Conservation (phyloP, 2,797 vertebrate species). For the Microcaecilia unicolor region DNA sequence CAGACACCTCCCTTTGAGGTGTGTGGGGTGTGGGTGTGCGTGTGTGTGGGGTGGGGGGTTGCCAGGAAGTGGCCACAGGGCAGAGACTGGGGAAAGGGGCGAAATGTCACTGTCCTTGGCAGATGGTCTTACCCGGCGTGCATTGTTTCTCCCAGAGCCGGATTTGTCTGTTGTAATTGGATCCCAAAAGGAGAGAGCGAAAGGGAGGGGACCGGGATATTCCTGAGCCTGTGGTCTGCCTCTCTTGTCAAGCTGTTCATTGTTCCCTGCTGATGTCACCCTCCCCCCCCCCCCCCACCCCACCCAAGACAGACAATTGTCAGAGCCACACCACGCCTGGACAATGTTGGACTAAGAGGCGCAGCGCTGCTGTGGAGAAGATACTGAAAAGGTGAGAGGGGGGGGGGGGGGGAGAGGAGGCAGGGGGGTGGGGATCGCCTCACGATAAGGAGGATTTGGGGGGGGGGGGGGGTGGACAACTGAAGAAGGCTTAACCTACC, state of each 20-base stretch:
- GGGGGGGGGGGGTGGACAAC: too few species aligned
- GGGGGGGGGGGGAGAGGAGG: too few species aligned
- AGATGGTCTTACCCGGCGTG: conserved; percentile 41
- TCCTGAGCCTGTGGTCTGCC: conserved; percentile 49
- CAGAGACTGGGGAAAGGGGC: not conserved
- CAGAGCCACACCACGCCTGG: conserved; percentile 42
- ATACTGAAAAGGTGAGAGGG: conserved; percentile 5
- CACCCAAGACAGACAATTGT: too few species aligned
- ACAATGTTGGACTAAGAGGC: conserved; percentile 60
- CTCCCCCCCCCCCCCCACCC: too few species aligned
- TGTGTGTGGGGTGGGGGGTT: too few species aligned
- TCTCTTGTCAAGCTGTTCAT: conserved; percentile 59
- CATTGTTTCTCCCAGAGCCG: conserved; percentile 56
- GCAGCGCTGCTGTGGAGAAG: conserved; percentile 29
- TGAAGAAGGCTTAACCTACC: too few species aligned
- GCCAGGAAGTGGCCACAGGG: not conserved
- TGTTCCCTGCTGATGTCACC: conserved; percentile 57
- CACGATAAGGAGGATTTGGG: too few species aligned
- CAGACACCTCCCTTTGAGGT: too few species aligned
- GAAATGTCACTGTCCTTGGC: conserved; percentile 27
- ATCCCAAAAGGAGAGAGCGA: conserved; percentile 59
- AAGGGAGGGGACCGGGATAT: conserved; percentile 60
- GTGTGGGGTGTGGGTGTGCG: too few species aligned
- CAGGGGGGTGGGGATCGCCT: too few species aligned
- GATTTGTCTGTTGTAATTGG: conserved; percentile 70